Base-by-base conservation (phyloP, 1,140 invertebrate genomes). In the Neodiprion fabricii region DNA sequence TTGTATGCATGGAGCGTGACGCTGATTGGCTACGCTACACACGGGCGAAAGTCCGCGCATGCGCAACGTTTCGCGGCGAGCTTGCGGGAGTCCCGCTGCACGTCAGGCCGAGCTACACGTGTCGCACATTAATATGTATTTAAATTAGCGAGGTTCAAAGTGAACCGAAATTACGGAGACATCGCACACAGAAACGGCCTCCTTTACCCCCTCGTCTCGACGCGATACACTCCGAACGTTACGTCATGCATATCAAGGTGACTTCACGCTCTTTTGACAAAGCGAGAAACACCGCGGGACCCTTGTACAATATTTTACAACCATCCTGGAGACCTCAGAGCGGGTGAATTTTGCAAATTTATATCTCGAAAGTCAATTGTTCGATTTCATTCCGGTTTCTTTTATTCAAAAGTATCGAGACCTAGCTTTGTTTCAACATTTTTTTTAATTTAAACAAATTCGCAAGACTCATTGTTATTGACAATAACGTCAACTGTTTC, bases 51-150 rank as follows among this genome's bases (percentile, higher is more conserved):
- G 74, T 72, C 9, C 17, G 49, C 4, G 61, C 40, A 7, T 47
- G 14, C 70, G 48, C 70, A 9, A 3, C 12, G 67, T 10, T 23
- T 23, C 67, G 3, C 67, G 17, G 17, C 40, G 17, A 17, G 11
- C 67, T 68, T 68, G 17, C 10, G 40, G 7, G 17, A 17, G 21
- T 11, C 67, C 10, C 73, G 73, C 50, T 67, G 74, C 71, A 17
- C 70, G 50, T 65, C 67, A 7, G 12, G 72, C 75, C 75, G 74
- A 77, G 80, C 73, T 77, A 77, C 77, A 61, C 53, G 53, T 17
- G 53, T 61, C 9, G 53, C 53, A 61, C 53, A 85, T 85, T 86
- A 85, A 85, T 85, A 85, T 85, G 85, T 85, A 85, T 85, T 86
- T 85, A 85, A 85, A 86, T 86, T 82, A 84, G 80, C 11, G 28